Base-by-base conservation (phyloP, 2,888 invertebrate species). In the Melipona beecheii region DNA sequence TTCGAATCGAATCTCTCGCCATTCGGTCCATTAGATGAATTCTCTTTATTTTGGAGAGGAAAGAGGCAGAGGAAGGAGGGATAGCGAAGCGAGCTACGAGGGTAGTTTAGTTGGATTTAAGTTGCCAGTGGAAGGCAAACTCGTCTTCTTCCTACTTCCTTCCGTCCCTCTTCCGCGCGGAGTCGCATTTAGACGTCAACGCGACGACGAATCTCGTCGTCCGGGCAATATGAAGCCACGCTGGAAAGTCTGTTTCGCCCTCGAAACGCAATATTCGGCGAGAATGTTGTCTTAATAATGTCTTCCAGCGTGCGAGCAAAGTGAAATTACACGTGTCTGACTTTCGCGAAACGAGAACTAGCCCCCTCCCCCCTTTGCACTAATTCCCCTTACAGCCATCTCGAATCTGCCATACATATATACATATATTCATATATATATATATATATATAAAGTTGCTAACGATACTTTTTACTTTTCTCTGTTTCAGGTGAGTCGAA, bases 271-370 rank as follows among this genome's bases (percentile, higher is more conserved):
- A 84, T 83, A 83, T 84, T 78, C 83, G 72, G 43, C 43, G 76
- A 65, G 76, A 76, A 84, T 74, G 84, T 85, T 76, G 84, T 80
- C 76, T 85, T 84, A 76, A 74, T 80, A 80, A 84, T 54, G 84
- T 76, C 80, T 85, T 62, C 70, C 85, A 80, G 66, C 49, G 49
- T 21, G 66, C 76, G 60, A 54, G 79, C 84, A 76, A 84, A 85
- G 70, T 62, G 80, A 84, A 84, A 85, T 84, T 84, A 79, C 66
- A 70, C 60, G 43, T 65, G 64, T 75, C 84, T 72, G 43, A 69
- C 71, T 50, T 60, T 11, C 50, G 17, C 15, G 52, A 13, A 64
- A 64, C 36, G 52, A 54, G 64, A 31, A 19, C 36, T n/a, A 43
- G n/a, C 50, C 62, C 31, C 31, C 0, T 31, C 31, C 31, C 31